These are phyloP conservation scores for Beris chalybata DNA, from an alignment of 2,888 invertebrate genomes.

Conservation along the genomic window DNA sequence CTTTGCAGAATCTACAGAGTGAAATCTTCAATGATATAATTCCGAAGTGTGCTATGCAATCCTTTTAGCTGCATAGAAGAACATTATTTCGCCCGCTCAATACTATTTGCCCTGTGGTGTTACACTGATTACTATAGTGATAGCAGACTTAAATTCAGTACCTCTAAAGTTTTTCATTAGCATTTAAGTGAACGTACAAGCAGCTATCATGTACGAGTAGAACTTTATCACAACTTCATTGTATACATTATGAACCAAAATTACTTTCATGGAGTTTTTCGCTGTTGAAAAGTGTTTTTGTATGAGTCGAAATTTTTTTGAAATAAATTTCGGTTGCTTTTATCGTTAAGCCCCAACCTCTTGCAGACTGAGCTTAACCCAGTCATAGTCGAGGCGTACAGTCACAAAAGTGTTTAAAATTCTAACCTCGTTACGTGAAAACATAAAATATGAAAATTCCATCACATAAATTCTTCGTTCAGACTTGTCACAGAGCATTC, in stretches of 20 bases:
- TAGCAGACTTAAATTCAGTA: no score
- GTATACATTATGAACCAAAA: conserved; percentile 1
- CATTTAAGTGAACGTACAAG: conserved; percentile 2
- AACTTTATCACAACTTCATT: neutral
- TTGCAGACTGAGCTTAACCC: conserved; percentile 12
- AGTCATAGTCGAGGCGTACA: no score
- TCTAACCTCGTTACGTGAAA: conserved; percentile 38
- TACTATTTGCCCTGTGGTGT: no score
- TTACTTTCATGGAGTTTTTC: conserved; percentile 3
- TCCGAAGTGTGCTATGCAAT: no score
- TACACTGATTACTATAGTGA: no score
- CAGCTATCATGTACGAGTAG: neutral
- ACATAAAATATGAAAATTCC: conserved; percentile 40
- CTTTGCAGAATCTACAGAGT: no score
- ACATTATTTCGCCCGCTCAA: no score
- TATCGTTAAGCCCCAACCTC: conserved; percentile 1
- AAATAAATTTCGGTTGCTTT: neutral
- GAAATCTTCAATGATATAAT: no score
- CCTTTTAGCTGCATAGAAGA: no score
- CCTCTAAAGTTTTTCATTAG: conserved; percentile 4
- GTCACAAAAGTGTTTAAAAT: conserved; percentile 33
- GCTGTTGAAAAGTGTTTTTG: conserved; percentile 4
- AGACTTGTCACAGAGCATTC: conserved; percentile 15
- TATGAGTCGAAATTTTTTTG: neutral
- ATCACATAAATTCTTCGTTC: conserved; percentile 33